Base-by-base conservation (phyloP, 2,888 invertebrate species). In the Drosophila anomalipes region DNA sequence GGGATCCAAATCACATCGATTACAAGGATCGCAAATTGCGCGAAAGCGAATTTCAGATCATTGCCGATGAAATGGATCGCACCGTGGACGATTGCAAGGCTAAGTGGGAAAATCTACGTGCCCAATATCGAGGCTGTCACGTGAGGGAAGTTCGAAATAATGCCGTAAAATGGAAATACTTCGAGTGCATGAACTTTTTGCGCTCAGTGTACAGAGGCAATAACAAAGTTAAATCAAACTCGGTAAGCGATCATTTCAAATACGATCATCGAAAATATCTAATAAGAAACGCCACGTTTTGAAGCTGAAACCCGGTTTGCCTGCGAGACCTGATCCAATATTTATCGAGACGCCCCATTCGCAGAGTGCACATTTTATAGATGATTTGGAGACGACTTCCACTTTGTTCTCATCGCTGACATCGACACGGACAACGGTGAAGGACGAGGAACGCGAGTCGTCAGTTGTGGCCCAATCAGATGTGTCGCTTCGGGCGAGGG, bases 91-190 rank as follows among this genome's bases (percentile, higher is more conserved):
- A 77, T 33, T 77, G 77, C 53, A 77, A 75, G 35, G 60, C 80
- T 19, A 77, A 77, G 22, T 77, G 77, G 77, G 77, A 77, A 12
- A 80, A 77, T n/a, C 63, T 77, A 6, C 69, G 77, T 0, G 70
- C 80, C 4, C 77, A 77, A 57, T 77, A 66, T 19, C 49, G 77
- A 30, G 63, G 80, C 7, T 80, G 60, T 32, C 63, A 77, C 33
- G 33, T 62, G 1, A 80, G 66, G 30, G 70, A 57, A 4, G 19
- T 2, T 5, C 76, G 70, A 12, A 77, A 64, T 30, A 28, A 47
- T 4, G 30, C 49, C 1, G 33, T 80, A 0, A 77, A 75, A 26
- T 77, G 77, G 77, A 80, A 79, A 10, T 80, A 75, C 37, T 77
- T 70, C 22, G 76, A 77, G 6, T 10, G 32, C 0, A 28, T 77